phyloP scores from a whole-genome alignment of 2,113 vertebrate genomes.

The Atrichornis clamosus region DNA sequence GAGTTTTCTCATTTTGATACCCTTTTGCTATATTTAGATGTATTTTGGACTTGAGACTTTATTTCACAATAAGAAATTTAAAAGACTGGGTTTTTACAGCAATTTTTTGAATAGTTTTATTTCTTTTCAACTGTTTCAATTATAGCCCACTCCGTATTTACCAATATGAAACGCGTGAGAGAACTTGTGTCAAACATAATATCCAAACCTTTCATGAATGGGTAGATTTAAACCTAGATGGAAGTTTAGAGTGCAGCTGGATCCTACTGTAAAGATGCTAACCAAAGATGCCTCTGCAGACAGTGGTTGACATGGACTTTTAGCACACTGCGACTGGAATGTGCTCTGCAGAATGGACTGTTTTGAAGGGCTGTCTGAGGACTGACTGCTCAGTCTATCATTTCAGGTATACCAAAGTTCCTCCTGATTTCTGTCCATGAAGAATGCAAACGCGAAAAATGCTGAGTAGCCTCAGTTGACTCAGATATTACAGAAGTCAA shows the following conservation, averaged over 20 bases:
- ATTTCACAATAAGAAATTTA: not conserved
- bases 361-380: not conserved
- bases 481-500: not conserved
- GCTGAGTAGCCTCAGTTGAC: not conserved
- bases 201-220: not conserved
- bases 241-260: not conserved
- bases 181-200: not conserved
- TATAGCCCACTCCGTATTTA: not conserved
- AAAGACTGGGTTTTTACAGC: not conserved
- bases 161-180: not conserved
- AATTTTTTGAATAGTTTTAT: not conserved
- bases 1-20: not conserved
- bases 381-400: not conserved
- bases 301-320: not conserved
- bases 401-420: not conserved
- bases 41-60: not conserved
- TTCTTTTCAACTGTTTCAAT: not conserved
- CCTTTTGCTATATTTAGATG: not conserved
- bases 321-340: not conserved
- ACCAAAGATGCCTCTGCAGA: not conserved
- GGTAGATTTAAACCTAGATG: not conserved
- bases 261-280: not conserved
- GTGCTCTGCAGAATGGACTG: not conserved
- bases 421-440: not conserved
- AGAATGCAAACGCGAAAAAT: not conserved